Evolutionary conservation across 2,797 vertebrate species (phyloP), one percentile per base, ranked within the genome.

Genomic region (Urocyon cinereoargenteus): DNA sequence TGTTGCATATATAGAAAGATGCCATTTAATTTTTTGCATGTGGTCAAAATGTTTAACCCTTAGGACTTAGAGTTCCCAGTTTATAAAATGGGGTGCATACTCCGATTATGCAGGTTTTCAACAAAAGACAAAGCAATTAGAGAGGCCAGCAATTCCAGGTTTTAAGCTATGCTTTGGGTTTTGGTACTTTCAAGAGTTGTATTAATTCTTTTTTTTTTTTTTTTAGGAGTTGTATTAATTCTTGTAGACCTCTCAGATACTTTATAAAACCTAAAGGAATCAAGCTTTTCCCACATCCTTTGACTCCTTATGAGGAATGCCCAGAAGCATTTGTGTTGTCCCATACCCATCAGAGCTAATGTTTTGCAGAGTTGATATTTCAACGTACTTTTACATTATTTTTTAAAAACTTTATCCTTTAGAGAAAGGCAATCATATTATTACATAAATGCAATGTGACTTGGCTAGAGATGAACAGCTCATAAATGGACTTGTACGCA

Each of bases 391-490:
- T 72, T 24, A 64, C 55, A 36, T 61, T 55, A 8, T 81, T 86
- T 86, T 77, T 82, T 96, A 81, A 57, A 57, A 92, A 78, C 66
- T 78, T 87, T 31, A 24, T 21, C 68, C 26, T 75, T 72, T 73
- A 40, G 77, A 81, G 62, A 70, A 78, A 86, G 70, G 36, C n/a
- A 55, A 61, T 49, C 55, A 40, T 36, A 24, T 84, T 51, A 59
- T 31, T 18, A 57, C 22, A 28, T 26, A 91, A 91, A 91, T 21
- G 49, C 16, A 22, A 10, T 6, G 11, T 53, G 34, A 66, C 34
- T 62, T 83, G 66, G 34, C 11, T 68, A 15, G 61, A 59, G 40
- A 88, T 26, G 62, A 94, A 59, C 26, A 73, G 53, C 59, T 81
- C 24, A 21, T 66, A 49, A 82, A 75, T 9, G 40, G 57, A 18